Evolutionary conservation across 1,140 invertebrate species (phyloP), one percentile per base, ranked within the genome.

Genomic region (Papilio helenus): DNA sequence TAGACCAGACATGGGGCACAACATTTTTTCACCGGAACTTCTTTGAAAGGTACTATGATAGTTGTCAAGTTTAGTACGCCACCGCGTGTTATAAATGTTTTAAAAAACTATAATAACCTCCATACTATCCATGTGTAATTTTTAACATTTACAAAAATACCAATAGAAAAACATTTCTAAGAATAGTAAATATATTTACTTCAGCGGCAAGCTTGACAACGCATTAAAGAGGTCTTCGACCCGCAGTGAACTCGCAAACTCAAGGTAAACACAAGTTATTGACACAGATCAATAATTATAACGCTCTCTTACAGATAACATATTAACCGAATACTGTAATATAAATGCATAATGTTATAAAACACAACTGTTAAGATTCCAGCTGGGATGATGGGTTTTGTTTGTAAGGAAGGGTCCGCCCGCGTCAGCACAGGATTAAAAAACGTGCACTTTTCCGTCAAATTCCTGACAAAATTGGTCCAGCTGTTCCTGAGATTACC

Each of bases 241-340:
- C 61, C 14, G 61, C 1, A 68, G 26, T 68, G 61, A 68, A 68
- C 61, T 68, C 23, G 61, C 61, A 29, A 68, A 68, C 61, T 34
- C 61, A 68, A 68, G 61, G 61, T 34, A 29, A 68, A 68, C 14
- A 34, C 61, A 29, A 68, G 61, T 68, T 68, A 68, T 68, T 68
- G 61, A 68, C 61, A 68, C 26, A 68, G 26, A 68, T 68, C 26
- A 68, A 68, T 68, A 68, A 68, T 68, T 68, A 29, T 68, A 68
- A 29, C 61, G 23, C 26, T 68, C 4, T 5, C 10, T 68, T 68
- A 16, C 26, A 34, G 26, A 65, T 29, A 65, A 29, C 5, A 68
- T 34, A 68, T 29, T 16, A 68, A 29, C 34, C 2, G 9, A 68
- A 29, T 55, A 20, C 51, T 55, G n/a, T 51, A 16, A 68, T 68